Base-by-base conservation (phyloP, 2,888 invertebrate species). In the Strigamia crassipes region DNA sequence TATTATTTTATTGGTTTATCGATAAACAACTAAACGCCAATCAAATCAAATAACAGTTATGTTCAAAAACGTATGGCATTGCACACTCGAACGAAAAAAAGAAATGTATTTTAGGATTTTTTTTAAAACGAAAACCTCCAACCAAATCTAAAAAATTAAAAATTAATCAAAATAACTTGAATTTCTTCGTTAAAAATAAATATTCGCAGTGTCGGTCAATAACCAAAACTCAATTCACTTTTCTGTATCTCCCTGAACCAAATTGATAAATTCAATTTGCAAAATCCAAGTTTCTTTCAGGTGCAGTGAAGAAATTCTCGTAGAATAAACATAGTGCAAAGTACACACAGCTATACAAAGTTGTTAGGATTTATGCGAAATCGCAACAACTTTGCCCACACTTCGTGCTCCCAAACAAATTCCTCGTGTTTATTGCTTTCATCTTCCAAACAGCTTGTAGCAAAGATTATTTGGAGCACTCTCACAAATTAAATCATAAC, bases 401-500 rank as follows among this genome's bases (percentile, higher is more conserved):
- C 27, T 66, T 66, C 31, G 27, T 66, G 27, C 3, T 31, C 21
- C 66, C 66, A n/a, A 66, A 9, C 6, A 10, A 66, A 66, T 27
- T 66, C 31, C 66, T 66, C 66, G n/a, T 66, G 66, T 66, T 66
- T 66, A 66, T 66, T 66, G 66, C 66, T 66, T 66, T 66, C 66
- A 66, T 66, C 27, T 23, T 66, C 27, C 27, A 9, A 66, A 66
- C 66, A 5, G 66, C 66, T 66, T 66, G 66, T 66, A 27, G 66
- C 66, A 66, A 66, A 66, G 66, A 66, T 66, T 66, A 66, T 66
- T 31, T 27, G 66, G 27, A 66, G 66, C 66, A 66, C 66, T 66
- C 66, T 66, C 66, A 66, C 66, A 66, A 66, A 66, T 66, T 66
- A 66, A 66, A 66, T 66, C 66, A 66, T 66, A 66, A 66, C 66